Evolutionary conservation across 2,888 invertebrate genomes (phyloP).

Genomic region (Nebria brevicollis): DNA sequence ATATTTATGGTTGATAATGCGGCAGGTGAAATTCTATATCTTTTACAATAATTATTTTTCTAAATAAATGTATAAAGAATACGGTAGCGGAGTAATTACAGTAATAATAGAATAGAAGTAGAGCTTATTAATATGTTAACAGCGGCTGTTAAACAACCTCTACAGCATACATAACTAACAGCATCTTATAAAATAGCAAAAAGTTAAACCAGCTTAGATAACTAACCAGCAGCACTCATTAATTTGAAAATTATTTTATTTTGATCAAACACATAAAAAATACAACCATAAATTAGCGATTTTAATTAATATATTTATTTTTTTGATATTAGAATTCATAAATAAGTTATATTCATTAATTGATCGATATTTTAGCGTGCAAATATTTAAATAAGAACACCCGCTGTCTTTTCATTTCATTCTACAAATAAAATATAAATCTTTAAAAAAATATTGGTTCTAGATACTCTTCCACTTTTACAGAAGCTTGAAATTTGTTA

Average conservation of each 20-base stretch:
- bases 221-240: slow-evolving; percentile 21
- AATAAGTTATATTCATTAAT: slow-evolving; percentile 26
- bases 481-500: too few species aligned
- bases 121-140: slow-evolving; percentile 12
- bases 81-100: slow-evolving; percentile 4
- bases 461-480: too few species aligned
- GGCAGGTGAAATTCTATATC: slow-evolving; percentile 10
- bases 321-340: slow-evolving; percentile 21
- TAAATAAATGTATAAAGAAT: background rate
- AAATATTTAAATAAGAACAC: background rate
- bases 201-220: background rate
- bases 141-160: background rate
- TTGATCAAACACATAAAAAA: slow-evolving; percentile 29
- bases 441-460: too few species aligned
- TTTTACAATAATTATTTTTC: background rate
- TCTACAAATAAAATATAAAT: too few species aligned
- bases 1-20: background rate
- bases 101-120: slow-evolving; percentile 11
- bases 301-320: slow-evolving; percentile 39
- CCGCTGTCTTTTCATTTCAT: background rate
- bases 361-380: background rate
- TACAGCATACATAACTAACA: background rate
- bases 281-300: slow-evolving; percentile 33
- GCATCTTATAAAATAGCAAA: background rate
- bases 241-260: slow-evolving; percentile 27